Conservation (phyloP, 1,140 invertebrate genomes). For the Zeugodacus cucurbitae region DNA sequence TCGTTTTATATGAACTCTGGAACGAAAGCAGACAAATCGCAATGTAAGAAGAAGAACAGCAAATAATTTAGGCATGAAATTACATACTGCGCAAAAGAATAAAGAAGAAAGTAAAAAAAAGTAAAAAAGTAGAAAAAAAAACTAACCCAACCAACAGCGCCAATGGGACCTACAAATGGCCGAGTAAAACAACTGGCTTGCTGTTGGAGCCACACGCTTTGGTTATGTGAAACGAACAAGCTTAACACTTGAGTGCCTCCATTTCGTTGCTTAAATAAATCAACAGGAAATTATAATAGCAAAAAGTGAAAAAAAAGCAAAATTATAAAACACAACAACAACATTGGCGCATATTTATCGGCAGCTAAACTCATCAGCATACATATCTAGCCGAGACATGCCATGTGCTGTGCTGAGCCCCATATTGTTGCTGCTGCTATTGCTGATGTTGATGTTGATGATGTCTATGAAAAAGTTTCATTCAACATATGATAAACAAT, state of each 20-base stretch:
- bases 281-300: constrained; percentile 9
- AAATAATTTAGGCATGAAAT: constrained; percentile 5
- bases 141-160: neutral
- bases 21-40: neutral
- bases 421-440: neutral
- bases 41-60: neutral
- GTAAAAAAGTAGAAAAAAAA: neutral
- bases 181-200: neutral
- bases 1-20: neutral
- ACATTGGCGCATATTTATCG: neutral
- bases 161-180: neutral
- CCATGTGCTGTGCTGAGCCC: neutral
- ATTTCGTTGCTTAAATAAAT: constrained; percentile 38
- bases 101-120: neutral
- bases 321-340: neutral
- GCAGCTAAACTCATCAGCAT: constrained; percentile 31
- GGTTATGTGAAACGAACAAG: neutral
- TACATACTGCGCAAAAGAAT: neutral
- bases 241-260: constrained; percentile 40
- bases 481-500: constrained; percentile 38
- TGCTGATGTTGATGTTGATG: neutral
- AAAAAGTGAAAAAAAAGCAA: neutral
- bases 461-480: constrained; percentile 37
- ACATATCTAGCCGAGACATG: neutral
- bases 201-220: neutral